A percentile compares a stretch with the other conserved stretches of the same genome.
phyloP scores from a whole-genome alignment of 2,888 invertebrate genomes.

The Petrolisthes manimaculis region DNA sequence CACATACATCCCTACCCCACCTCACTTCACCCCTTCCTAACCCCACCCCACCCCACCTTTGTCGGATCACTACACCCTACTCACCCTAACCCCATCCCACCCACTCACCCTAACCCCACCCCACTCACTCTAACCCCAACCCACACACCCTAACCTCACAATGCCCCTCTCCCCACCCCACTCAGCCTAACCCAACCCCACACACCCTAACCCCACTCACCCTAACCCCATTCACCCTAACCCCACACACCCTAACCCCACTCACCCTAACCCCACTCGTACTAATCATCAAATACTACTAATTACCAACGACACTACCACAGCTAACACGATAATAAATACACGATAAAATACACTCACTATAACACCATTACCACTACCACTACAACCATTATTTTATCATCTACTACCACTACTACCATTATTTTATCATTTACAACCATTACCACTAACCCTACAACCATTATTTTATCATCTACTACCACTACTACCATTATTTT shows the following conservation, averaged over 20 bases:
- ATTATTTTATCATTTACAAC: too few species aligned
- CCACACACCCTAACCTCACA: background rate
- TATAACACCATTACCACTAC: background rate
- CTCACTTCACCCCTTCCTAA: background rate
- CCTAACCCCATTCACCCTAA: background rate
- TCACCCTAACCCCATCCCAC: background rate
- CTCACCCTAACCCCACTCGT: background rate
- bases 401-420: too few species aligned
- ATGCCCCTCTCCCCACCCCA: background rate
- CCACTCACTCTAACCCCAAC: background rate
- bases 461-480: too few species aligned
- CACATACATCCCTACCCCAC: background rate
- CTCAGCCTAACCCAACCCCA: background rate
- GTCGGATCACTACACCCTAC: background rate
- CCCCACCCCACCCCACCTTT: background rate
- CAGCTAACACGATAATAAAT: too few species aligned
- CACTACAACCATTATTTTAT: background rate
- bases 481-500: too few species aligned
- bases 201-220: background rate
- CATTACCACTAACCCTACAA: too few species aligned
- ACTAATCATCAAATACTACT: background rate
- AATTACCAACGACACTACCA: background rate
- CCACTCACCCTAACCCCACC: background rate
- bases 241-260: background rate
- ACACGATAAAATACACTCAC: background rate